Evolutionary conservation across 2,888 invertebrate species (phyloP).

Genomic region (Cryptocephalus moraei): DNA sequence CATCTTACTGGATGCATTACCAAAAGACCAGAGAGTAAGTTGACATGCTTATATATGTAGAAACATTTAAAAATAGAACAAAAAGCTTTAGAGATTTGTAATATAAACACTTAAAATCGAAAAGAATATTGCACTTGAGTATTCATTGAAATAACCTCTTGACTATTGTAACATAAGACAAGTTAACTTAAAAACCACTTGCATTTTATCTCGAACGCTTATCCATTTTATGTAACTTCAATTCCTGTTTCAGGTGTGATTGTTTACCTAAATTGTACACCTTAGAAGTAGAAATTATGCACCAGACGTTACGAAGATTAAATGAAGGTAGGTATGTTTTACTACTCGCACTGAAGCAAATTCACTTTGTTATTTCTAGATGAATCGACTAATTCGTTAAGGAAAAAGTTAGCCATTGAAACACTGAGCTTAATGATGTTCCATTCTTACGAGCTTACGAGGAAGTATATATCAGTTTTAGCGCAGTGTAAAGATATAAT

Average conservation of each 20-base stretch:
- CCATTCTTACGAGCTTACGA: constrained; percentile 22
- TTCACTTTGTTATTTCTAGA: constrained; percentile 9
- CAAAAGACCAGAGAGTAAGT: constrained; percentile 16
- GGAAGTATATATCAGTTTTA: constrained; percentile 23
- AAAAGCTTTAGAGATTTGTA: no score
- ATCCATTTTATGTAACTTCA: neutral
- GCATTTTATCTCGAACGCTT: neutral
- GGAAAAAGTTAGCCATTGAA: constrained; percentile 13
- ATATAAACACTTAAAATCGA: no score
- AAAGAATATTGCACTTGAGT: no score
- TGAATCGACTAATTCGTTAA: constrained; percentile 14
- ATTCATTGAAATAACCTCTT: no score
- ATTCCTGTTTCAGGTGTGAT: constrained; percentile 23
- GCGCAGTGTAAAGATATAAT: constrained; percentile 26
- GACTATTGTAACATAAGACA: neutral
- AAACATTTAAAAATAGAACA: no score
- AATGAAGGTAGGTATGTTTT: neutral
- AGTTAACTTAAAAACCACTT: no score
- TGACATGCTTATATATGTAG: neutral
- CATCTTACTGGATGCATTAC: constrained; percentile 19
- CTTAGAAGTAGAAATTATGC: constrained; percentile 20
- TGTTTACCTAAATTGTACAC: constrained; percentile 24
- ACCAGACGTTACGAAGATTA: constrained; percentile 11
- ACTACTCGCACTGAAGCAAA: no score
- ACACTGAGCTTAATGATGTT: constrained; percentile 20